These are phyloP conservation scores for Rhynchonycteris naso DNA, from an alignment of 2,797 vertebrate species.

Conservation along the genomic window DNA sequence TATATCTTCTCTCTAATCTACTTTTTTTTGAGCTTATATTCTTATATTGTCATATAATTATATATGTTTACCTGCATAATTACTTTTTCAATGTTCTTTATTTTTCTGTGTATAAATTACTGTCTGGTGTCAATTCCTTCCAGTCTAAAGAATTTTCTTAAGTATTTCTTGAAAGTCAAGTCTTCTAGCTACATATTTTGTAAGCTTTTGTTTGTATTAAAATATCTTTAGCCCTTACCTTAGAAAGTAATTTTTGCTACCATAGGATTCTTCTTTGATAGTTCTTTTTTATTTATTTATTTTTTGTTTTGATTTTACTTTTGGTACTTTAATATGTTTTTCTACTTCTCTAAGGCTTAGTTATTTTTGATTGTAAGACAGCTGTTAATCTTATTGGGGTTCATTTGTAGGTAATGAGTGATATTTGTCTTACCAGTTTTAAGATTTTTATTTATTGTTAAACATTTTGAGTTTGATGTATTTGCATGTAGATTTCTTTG, in stretches of 20 bases:
- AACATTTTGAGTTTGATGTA: not conserved
- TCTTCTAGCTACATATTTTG: not conserved
- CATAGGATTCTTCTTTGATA: not conserved
- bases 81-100: not conserved
- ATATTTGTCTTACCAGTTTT: not conserved
- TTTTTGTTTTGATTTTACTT: not conserved
- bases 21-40: not conserved
- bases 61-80: not conserved
- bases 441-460: not conserved
- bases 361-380: not conserved
- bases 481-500: not conserved
- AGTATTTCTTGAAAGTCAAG: not conserved
- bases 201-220: not conserved
- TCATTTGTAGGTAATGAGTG: not conserved
- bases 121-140: not conserved
- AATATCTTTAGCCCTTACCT: not conserved
- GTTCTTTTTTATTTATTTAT: not conserved
- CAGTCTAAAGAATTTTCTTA: not conserved
- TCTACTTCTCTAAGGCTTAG: not conserved
- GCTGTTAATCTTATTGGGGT: not conserved
- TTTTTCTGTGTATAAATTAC: not conserved
- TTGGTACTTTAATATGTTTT: not conserved
- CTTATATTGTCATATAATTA: not conserved
- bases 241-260: not conserved
- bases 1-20: not conserved